Base-by-base conservation (phyloP, 2,113 vertebrate genomes). In the Oplegnathus fasciatus region DNA sequence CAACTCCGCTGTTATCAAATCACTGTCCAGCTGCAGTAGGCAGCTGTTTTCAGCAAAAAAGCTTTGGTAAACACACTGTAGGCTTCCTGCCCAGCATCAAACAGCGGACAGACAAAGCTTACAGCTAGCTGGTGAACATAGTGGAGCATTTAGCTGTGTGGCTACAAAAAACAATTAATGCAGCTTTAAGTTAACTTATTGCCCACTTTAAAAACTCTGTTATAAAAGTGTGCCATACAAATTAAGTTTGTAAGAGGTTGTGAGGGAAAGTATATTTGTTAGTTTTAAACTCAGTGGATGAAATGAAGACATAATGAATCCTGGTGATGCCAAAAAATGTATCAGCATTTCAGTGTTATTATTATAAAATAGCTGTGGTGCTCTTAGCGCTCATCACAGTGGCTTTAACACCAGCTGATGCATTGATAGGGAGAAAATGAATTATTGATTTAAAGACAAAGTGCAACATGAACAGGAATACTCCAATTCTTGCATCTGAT, bases 381-480 rank as follows among this genome's bases (percentile, higher is more conserved):
- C 24, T 26, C 58, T 34, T 5, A 13, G 30, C 0, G 9, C 26
- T 42, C 1, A 1, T 22, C 7, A 14, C 15, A 9, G 6, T 22
- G 37, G 4, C 68, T 54, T 82, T 69, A 72, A 75, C 15, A 62
- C 28, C 42, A 67, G 24, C 70, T 55, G 71, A 70, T 79, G 66
- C 71, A 85, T 11, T 68, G 69, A 73, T 61, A 48, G 32, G 42
- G n/a, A 83, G 22, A 57, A 64, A n/a, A 79, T 84, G 5, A 77
- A 82, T 83, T 34, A 82, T 82, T 79, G 37, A 82, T 54, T 42
- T 32, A 50, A 82, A 83, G 66, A 58, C 15, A 62, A 78, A 87
- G 75, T 78, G 44, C 44, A 73, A 67, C 72, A 90, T 83, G 50
- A 90, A 70, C 34, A 66, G 26, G 80, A 91, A 87, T 87, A 75